These are phyloP conservation scores for Trachelus iudaicus DNA, from an alignment of 2,888 invertebrate genomes.

Conservation along the genomic window DNA sequence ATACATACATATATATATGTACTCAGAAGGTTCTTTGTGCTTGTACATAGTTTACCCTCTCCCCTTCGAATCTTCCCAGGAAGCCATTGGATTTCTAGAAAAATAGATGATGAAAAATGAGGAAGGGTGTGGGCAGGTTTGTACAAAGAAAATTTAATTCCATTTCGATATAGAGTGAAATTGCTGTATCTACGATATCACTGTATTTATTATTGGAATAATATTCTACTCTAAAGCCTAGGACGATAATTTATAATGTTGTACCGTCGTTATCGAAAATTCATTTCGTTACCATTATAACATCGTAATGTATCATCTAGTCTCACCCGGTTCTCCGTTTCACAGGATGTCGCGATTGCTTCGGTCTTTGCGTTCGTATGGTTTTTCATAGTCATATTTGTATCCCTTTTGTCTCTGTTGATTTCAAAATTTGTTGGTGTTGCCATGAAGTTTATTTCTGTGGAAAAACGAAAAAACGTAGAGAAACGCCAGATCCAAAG, in stretches of 20 bases:
- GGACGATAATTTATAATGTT: conserved; percentile 57
- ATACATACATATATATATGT: not conserved
- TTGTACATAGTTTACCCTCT: not conserved
- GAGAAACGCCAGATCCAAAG: not conserved
- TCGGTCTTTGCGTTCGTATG: not conserved
- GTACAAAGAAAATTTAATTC: not conserved
- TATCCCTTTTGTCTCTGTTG: not conserved
- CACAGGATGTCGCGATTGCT: not conserved
- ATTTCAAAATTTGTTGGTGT: not conserved
- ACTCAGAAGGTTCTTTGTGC: not conserved
- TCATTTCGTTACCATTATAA: conserved; percentile 44
- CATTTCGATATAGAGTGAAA: conserved; percentile 30
- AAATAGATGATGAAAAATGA: not conserved
- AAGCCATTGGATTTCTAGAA: not conserved
- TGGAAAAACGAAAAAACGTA: not conserved
- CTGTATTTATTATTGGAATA: conserved; percentile 56
- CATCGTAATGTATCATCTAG: conserved; percentile 4
- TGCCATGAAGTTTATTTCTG: not conserved
- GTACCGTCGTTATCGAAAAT: conserved; percentile 51
- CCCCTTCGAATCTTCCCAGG: not conserved
- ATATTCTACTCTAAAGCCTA: conserved; percentile 53
- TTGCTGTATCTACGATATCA: conserved; percentile 45
- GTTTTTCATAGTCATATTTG: not conserved
- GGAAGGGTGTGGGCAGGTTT: not conserved
- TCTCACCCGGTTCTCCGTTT: not conserved